These are phyloP conservation scores for Clytia hemisphaerica DNA, from an alignment of 30 jellyfish, hydroid and myxozoan genomes.

Conservation along the genomic window DNA sequence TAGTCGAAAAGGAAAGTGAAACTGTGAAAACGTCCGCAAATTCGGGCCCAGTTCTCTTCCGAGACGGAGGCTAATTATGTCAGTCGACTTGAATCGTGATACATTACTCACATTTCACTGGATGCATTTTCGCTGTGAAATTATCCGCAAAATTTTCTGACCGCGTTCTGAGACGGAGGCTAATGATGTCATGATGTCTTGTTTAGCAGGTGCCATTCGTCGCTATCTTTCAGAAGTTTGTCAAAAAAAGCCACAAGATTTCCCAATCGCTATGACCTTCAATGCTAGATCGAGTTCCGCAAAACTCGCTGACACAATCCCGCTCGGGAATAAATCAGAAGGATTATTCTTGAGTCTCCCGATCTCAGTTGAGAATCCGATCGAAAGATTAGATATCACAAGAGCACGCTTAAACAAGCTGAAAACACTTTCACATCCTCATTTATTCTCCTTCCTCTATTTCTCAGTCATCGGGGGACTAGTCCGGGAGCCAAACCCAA, in stretches of 20 bases:
- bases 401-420: slow-evolving; percentile 48
- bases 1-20: too few species aligned
- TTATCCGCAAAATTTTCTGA: too few species aligned
- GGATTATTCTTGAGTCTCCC: slow-evolving; percentile 89
- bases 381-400: slow-evolving; percentile 56
- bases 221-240: slow-evolving; percentile 50
- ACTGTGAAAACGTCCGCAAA: too few species aligned
- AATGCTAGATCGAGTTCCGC: slow-evolving; percentile 69
- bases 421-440: slow-evolving; percentile 84
- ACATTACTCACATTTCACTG: too few species aligned
- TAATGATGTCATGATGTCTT: slow-evolving; percentile 84
- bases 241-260: slow-evolving; percentile 62
- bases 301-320: slow-evolving; percentile 53
- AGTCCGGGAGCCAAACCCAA: too few species aligned
- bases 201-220: slow-evolving; percentile 93
- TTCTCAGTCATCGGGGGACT: slow-evolving; percentile 62
- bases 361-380: slow-evolving; percentile 76
- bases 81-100: too few species aligned
- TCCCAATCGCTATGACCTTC: slow-evolving; percentile 92
- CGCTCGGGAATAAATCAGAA: slow-evolving; percentile 93
- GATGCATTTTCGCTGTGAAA: too few species aligned
- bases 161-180: slow-evolving; percentile 85
- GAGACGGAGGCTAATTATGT: too few species aligned
- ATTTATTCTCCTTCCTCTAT: slow-evolving; percentile 80
- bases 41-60: too few species aligned